These are phyloP conservation scores for Leistus spinibarbis DNA, from an alignment of 2,888 invertebrate species.

Conservation along the genomic window DNA sequence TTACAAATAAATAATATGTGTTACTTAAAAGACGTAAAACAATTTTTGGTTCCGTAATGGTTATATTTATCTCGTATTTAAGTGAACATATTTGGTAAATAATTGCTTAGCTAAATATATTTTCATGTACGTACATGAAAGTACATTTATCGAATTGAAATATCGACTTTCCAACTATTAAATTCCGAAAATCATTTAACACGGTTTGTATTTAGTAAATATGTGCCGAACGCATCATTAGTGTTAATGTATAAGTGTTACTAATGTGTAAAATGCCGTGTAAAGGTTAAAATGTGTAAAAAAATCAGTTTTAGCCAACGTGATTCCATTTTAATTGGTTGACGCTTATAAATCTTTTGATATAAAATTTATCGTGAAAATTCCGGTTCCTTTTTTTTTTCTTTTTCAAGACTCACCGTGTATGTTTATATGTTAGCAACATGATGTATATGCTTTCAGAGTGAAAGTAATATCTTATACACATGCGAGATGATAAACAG, in stretches of 20 bases:
- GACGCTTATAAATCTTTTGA: neutral
- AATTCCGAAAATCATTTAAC: neutral
- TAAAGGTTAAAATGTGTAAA: neutral
- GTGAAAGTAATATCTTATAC: conserved; percentile 6
- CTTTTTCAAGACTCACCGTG: neutral
- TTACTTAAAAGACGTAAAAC: too few relatives aligned
- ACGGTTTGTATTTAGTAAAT: neutral
- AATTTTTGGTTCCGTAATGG: too few relatives aligned
- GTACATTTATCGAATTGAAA: neutral
- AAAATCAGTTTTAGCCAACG: conserved; percentile 1
- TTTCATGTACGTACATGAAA: too few relatives aligned
- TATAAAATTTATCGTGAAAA: neutral
- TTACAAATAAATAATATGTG: too few relatives aligned
- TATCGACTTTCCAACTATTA: neutral
- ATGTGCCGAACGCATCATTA: neutral
- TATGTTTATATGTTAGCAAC: neutral
- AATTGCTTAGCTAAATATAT: too few relatives aligned
- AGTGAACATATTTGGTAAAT: too few relatives aligned
- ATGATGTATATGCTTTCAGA: neutral
- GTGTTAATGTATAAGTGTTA: neutral
- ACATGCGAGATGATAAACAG: neutral
- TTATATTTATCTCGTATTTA: too few relatives aligned
- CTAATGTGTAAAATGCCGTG: neutral
- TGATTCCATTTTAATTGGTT: conserved; percentile 28
- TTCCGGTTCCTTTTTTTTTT: neutral